A percentile compares a stretch with the other conserved stretches of the same genome.
Conservation (phyloP, 2,797 vertebrate genomes). For the Momotus momota region DNA sequence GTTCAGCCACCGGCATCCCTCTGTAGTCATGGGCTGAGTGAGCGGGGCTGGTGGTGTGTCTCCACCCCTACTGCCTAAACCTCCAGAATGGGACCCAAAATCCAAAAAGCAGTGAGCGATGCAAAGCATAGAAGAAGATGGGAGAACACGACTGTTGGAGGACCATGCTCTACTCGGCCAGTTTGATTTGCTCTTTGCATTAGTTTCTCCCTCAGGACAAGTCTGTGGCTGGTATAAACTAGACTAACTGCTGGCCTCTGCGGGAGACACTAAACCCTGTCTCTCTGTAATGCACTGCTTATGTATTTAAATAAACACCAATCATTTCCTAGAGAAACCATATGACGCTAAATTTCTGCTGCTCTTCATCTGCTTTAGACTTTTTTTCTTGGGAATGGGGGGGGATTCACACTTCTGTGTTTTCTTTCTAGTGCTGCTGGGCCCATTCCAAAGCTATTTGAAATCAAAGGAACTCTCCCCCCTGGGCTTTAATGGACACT, state of each 20-base stretch:
- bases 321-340: background rate
- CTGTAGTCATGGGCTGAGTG: accelerated
- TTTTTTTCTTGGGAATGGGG: background rate
- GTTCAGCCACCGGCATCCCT: accelerated
- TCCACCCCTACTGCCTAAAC: accelerated
- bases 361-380: background rate
- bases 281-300: background rate
- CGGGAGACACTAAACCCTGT: background rate
- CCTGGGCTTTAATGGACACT: background rate
- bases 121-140: accelerated
- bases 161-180: accelerated
- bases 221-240: background rate
- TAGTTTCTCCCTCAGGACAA: background rate
- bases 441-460: background rate
- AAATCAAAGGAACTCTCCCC: background rate
- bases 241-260: background rate
- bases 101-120: background rate
- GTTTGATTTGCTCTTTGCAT: background rate
- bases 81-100: accelerated
- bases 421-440: background rate
- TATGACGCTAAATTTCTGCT: background rate
- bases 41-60: accelerated
- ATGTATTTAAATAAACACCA: background rate
- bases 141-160: background rate
- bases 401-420: background rate